Percentiles rank a stretch among this genome's conserved stretches.
phyloP scores from a whole-genome alignment of 1,140 invertebrate genomes.

The Drosophila rhopaloa region DNA sequence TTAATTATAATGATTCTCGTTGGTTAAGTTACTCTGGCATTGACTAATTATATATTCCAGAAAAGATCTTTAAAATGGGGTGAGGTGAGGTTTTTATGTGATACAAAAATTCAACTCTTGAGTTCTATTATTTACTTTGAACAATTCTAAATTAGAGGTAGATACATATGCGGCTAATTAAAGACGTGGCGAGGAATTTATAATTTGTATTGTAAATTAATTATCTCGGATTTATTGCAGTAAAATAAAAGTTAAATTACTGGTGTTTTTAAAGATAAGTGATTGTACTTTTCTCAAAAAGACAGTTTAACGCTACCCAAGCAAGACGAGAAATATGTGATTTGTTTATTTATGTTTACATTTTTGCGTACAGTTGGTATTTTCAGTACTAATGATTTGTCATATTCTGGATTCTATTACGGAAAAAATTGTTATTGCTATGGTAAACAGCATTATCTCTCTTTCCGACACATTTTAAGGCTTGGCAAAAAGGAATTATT shows the following conservation, averaged over 20 bases:
- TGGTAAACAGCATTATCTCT: not conserved
- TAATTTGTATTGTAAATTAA: conserved; percentile 28
- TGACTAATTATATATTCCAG: conserved; percentile 37
- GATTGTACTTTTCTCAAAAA: not conserved
- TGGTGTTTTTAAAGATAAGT: not conserved
- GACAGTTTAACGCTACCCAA: too few relatives aligned
- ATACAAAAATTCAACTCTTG: conserved; percentile 11
- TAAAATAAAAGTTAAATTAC: not conserved
- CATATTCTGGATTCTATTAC: too few relatives aligned
- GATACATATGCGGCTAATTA: conserved; percentile 25
- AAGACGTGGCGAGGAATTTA: conserved; percentile 22
- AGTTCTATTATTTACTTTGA: conserved; percentile 26
- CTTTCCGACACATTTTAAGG: conserved; percentile 20
- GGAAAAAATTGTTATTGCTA: not conserved
- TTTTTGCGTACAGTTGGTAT: too few relatives aligned
- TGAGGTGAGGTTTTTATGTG: conserved; percentile 21
- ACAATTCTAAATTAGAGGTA: not conserved
- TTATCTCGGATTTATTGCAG: not conserved
- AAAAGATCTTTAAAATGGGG: conserved; percentile 12
- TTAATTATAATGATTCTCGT: conserved; percentile 70
- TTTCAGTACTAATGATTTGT: not conserved
- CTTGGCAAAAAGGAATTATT: conserved; percentile 34
- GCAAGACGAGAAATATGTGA: too few relatives aligned
- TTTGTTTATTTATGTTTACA: too few relatives aligned
- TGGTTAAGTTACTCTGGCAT: conserved; percentile 39